Evolutionary conservation across 35 echinoderm and acorn worm species (phyloP), one percentile per base, ranked within the genome.

Genomic region (Ophioderma brevispina): DNA sequence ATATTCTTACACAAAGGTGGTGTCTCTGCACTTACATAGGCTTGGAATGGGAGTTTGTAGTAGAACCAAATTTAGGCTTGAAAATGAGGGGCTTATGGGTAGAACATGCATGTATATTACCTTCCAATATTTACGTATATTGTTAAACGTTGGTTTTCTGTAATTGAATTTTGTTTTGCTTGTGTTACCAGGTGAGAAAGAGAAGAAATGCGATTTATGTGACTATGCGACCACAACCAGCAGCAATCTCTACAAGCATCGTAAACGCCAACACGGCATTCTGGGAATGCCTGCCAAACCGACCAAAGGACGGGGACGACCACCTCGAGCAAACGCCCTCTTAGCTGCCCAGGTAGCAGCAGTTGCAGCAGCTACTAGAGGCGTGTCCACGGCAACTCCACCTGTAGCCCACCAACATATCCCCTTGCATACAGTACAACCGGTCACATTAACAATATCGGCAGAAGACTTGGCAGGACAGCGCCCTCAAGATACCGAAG

Each of bases 191-290:
- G 92, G 92, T 75, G 93, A 95, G 35, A 95, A 95, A 82, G 82
- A 88, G 31, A 90, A 90, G 78, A 87, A 90, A 79, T 95, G 93
- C 43, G 87, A 95, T 36, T 33, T 84, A 3, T 95, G 93, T 43
- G 88, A 95, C 80, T 95, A 95, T 36, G 85, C 55, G 14, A 95
- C 93, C 0, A 89, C 88, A 10, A 95, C 93, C 55, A 86, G 82
- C 55, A 95, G 93, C 85, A 95, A 95, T 35, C 88, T 95, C 0
- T 95, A 95, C 64, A 95, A 95, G 30, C 93, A 95, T 31, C 75
- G 85, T 3, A 95, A 95, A 41, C 88, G 93, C 35, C 84, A 87
- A 37, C 93, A 95, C 19, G 93, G 93, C 33, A 85, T 90, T 23
- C 50, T 36, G 13, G 55, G 75, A n/a, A 64, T 76, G 33, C 91